phyloP scores from a whole-genome alignment of 2,113 vertebrate species.

The zebrafish (Danio rerio) region GRCz12tu NC_133196.1:41228001-41228500 shows the following conservation, averaged over 20 bases:
- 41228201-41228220: not conserved
- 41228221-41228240: not conserved
- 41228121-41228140: too few relatives aligned
- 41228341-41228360: slow-evolving; percentile 62
- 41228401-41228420: slow-evolving; percentile 8
- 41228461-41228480: not conserved
- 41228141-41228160: too few relatives aligned
- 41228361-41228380: slow-evolving; percentile 49
- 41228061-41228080: too few relatives aligned
- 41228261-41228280: slow-evolving; percentile 66
- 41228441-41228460: slow-evolving; percentile 17
- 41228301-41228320: slow-evolving; percentile 66
- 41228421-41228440: slow-evolving; percentile 37
- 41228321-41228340: slow-evolving; percentile 63
- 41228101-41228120: too few relatives aligned
- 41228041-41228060: too few relatives aligned
- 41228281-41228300: slow-evolving; percentile 66
- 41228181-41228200: not conserved
- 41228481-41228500: not conserved
- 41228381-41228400: slow-evolving; percentile 9
- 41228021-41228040: too few relatives aligned
- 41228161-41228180: not conserved
- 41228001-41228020: too few relatives aligned
- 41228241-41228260: not conserved
- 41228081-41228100: too few relatives aligned